phyloP scores from a whole-genome alignment of 2,888 invertebrate species.

The Schrankia costaestrigalis region DNA sequence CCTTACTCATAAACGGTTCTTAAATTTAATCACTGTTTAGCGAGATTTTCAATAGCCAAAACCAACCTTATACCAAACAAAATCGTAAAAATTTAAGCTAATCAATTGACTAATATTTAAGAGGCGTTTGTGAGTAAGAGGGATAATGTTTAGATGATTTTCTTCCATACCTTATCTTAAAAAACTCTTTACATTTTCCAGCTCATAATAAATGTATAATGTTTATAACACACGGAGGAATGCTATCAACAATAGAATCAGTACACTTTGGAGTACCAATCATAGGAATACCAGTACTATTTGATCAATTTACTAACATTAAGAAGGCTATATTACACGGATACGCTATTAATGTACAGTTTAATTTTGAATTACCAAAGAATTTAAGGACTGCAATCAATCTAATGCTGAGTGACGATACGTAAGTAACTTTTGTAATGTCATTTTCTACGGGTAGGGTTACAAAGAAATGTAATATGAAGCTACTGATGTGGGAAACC shows the following conservation, averaged over 20 bases:
- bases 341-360: slow-evolving; percentile 39
- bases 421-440: slow-evolving; percentile 1
- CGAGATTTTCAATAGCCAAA: no score
- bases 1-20: no score
- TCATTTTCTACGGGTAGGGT: neutral
- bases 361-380: slow-evolving; percentile 35
- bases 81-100: no score
- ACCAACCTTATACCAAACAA: no score
- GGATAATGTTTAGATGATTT: neutral
- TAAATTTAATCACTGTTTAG: no score
- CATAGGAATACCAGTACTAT: slow-evolving; percentile 48
- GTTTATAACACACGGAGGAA: slow-evolving; percentile 51
- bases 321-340: slow-evolving; percentile 45
- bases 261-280: slow-evolving; percentile 50
- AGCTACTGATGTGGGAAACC: neutral
- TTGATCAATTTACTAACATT: slow-evolving; percentile 54
- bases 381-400: slow-evolving; percentile 41
- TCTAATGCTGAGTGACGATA: slow-evolving; percentile 32
- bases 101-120: neutral
- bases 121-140: neutral
- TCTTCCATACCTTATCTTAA: neutral
- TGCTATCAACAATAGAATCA: slow-evolving; percentile 47
- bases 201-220: slow-evolving; percentile 44
- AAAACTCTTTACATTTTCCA: slow-evolving; percentile 27
- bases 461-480: neutral